Percentiles rank a stretch among this genome's conserved stretches.
Evolutionary conservation across 1,140 invertebrate genomes (phyloP).

Genomic region (Drosophila ambigua): DNA sequence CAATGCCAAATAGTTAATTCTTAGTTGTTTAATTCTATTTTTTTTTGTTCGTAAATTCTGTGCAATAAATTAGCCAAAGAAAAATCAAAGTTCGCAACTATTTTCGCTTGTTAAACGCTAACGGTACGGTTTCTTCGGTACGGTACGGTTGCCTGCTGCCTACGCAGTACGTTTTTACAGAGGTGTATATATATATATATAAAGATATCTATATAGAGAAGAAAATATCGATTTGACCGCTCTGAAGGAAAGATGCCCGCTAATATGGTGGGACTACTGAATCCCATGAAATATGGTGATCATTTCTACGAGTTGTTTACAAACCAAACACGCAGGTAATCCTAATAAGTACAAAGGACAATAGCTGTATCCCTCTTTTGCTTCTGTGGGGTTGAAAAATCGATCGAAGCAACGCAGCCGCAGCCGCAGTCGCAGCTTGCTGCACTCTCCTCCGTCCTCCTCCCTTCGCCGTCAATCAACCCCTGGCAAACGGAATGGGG

Average conservation of each 20-base stretch:
- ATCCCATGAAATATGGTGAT: conserved; percentile 83
- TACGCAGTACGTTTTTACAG: too few species aligned
- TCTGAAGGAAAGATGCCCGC: conserved; percentile 20
- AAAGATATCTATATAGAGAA: conserved; percentile 18
- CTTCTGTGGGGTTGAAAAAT: conserved; percentile 68
- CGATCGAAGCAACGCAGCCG: conserved; percentile 47
- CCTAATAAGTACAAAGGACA: conserved; percentile 40
- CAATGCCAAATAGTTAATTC: conserved; percentile 66
- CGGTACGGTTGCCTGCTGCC: too few species aligned
- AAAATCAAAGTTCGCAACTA: background rate
- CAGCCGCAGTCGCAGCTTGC: too few species aligned
- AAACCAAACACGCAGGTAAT: conserved; percentile 79
- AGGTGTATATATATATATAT: conserved; percentile 38
- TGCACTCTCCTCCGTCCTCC: too few species aligned
- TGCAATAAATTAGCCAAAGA: conserved; percentile 63
- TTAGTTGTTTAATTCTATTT: conserved; percentile 61
- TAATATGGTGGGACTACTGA: conserved; percentile 78
- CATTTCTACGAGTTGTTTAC: conserved; percentile 83
- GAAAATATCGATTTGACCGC: conserved; percentile 64
- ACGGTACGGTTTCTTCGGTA: background rate
- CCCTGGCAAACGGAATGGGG: conserved; percentile 27
- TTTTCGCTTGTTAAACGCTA: conserved; percentile 11
- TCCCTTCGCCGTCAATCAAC: conserved; percentile 39
- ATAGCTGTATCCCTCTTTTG: conserved; percentile 21
- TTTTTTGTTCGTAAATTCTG: conserved; percentile 47